phyloP scores from a whole-genome alignment of 2,888 invertebrate species.

The Magallana nippona region DNA sequence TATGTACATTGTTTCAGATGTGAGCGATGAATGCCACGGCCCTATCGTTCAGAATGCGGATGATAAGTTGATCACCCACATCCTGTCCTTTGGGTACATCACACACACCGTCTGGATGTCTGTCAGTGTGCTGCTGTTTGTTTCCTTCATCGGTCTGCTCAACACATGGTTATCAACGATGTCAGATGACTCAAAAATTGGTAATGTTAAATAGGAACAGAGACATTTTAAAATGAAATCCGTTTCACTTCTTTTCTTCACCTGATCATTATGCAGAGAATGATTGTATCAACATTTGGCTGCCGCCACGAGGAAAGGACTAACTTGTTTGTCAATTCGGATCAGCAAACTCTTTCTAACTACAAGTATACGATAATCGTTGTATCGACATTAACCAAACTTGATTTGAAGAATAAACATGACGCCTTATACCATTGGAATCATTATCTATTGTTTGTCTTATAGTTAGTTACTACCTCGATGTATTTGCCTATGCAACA shows the following conservation, averaged over 20 bases:
- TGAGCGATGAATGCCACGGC: neutral
- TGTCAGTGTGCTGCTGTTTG: slow-evolving; percentile 55
- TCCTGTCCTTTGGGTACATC: slow-evolving; percentile 52
- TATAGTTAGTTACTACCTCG: slow-evolving; percentile 59
- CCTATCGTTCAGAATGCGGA: neutral
- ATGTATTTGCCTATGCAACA: slow-evolving; percentile 61
- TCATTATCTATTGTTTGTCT: neutral
- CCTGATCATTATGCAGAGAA: no score
- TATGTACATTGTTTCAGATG: neutral
- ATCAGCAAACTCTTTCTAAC: no score
- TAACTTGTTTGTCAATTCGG: no score
- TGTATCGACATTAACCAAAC: no score
- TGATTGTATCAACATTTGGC: no score
- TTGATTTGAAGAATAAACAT: neutral
- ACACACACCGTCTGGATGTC: slow-evolving; percentile 61
- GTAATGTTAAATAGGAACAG: neutral
- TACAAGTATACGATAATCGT: no score
- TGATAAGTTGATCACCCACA: slow-evolving; percentile 10
- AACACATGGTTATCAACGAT: slow-evolving; percentile 50
- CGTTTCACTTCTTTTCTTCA: no score
- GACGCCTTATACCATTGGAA: no score
- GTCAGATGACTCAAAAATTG: slow-evolving; percentile 43
- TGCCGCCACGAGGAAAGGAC: no score
- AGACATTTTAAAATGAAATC: no score
- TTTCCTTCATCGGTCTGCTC: slow-evolving; percentile 57